Base-by-base conservation (phyloP, 2,888 invertebrate species). In the Smittia sp. region DNA sequence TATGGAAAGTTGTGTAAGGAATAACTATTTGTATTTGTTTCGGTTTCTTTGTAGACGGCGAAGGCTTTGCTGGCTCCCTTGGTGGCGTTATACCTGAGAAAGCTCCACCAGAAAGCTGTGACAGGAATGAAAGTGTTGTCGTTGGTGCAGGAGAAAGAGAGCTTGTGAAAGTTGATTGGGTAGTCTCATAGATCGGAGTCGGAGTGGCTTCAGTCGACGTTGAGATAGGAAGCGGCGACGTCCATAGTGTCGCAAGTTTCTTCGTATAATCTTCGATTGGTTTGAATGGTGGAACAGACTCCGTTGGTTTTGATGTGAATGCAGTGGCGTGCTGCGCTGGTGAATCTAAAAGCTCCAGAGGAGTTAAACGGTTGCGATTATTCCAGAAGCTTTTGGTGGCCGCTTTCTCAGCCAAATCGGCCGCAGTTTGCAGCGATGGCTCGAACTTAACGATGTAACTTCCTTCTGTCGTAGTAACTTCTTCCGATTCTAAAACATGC, bases 11-110 rank as follows among this genome's bases (percentile, higher is more conserved):
- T 1, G 89, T 90, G 77, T 93, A 93, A 0, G 93, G 93, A 75
- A 93, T 89, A 73, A 93, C 90, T 73, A 93, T 90, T 82, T 93
- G 93, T 6, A 90, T 86, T 79, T 89, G 85, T 79, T 89, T 88
- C 4, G 86, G 85, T 77, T 85, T 85, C 77, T 86, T 85, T 0
- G 79, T 79, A 52, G 73, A 69, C 22, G 80, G 77, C 11, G 80
- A 79, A 24, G 79, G 79, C 58, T 78, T 74, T 76, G 78, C 79
- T n/a, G 79, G 77, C 24, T 78, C 78, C 9, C 77, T 75, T 32
- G 77, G 54, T 32, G 72, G 74, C 52, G 69, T 74, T 18, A 75
- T 74, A 68, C 75, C 74, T 74, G 76, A 75, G 15, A 76, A 76
- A 20, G 79, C 79, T 39, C 75, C 75, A 78, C 79, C 80, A 27